phyloP scores from a whole-genome alignment of 2,113 vertebrate species.

The Myocastor coypus region DNA sequence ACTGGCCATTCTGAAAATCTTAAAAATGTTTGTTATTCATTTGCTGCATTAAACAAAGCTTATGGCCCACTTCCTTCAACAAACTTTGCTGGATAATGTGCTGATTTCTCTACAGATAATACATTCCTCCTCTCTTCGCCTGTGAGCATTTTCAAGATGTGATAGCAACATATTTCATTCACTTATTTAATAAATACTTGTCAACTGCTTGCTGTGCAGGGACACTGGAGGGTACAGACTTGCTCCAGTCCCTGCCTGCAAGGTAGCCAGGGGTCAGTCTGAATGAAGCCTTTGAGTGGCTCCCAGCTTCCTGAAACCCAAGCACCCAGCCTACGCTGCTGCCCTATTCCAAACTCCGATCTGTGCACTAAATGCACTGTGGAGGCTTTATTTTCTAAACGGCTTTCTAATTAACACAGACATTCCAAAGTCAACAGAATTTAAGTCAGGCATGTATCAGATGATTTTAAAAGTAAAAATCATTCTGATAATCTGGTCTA shows the following conservation, averaged over 20 bases:
- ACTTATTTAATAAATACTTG: not conserved
- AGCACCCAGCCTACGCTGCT: slow-evolving; percentile 40
- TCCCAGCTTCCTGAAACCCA: slow-evolving; percentile 67
- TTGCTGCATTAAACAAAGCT: not conserved
- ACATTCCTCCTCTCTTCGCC: not conserved
- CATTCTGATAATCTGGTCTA: slow-evolving; percentile 47
- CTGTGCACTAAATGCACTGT: slow-evolving; percentile 56
- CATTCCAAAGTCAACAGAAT: slow-evolving; percentile 51
- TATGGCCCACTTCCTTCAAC: not conserved
- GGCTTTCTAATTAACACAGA: slow-evolving; percentile 67
- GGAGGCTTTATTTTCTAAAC: not conserved
- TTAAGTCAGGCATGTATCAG: not conserved
- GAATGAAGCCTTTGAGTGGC: slow-evolving; percentile 70
- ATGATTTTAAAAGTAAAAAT: slow-evolving; percentile 56
- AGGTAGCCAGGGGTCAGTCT: slow-evolving; percentile 10
- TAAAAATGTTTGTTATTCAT: not conserved
- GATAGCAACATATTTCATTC: slow-evolving; percentile 9
- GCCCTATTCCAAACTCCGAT: slow-evolving; percentile 39
- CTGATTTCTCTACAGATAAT: not conserved
- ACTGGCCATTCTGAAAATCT: not conserved
- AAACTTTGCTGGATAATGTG: not conserved
- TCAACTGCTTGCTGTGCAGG: not conserved
- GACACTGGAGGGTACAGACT: not conserved
- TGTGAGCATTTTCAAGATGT: slow-evolving; percentile 22
- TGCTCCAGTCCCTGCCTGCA: not conserved